Evolutionary conservation across 2,888 invertebrate genomes (phyloP), one percentile per base, ranked within the genome.

Genomic region (Cinara cedri): DNA sequence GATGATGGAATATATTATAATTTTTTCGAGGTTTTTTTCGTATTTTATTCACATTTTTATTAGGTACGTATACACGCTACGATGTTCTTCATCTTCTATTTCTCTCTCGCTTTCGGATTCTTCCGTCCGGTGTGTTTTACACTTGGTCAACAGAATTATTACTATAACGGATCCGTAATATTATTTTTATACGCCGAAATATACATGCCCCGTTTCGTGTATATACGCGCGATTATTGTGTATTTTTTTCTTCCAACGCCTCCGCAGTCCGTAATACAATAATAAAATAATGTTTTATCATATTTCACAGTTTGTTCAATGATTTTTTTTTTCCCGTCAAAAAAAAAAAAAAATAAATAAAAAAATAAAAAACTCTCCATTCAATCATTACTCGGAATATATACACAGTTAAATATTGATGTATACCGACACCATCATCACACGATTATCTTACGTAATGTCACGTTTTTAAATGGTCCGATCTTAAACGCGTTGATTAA

Each of bases 141-240:
- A 51, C 42, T 54, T 34, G 19, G 13, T 46, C 76, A 19, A 24
- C 26, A 16, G 16, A 54, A 75, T 75, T n/a, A n/a, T n/a, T 21
- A n/a, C 44, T 24, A 65, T 55, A 66, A 75, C 76, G 76, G 66
- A 55, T 66, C 24, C 65, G 65, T 55, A 54, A n/a, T n/a, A n/a
- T n/a, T n/a, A n/a, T 75, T 42, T 8, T 21, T 57, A 46, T 10
- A 72, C 57, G 60, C 46, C 57, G 46, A 62, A 26, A 46, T 60
- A 34, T 34, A 34, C 6, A n/a, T 49, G 46, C 60, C 19, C 70
- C 19, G 70, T 8, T 70, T 70, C 42, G 44, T 44, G 19, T 34
- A 34, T 34, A 34, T 34, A 34, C 34, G 34, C 44, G 57, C 57
- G 71, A 72, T 72, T 57, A 24, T 72, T 46, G 11, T 72, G 34